These are phyloP conservation scores for Actinia tenebrosa DNA, from an alignment of 64 coral and sea anemone species.

Conservation along the genomic window DNA sequence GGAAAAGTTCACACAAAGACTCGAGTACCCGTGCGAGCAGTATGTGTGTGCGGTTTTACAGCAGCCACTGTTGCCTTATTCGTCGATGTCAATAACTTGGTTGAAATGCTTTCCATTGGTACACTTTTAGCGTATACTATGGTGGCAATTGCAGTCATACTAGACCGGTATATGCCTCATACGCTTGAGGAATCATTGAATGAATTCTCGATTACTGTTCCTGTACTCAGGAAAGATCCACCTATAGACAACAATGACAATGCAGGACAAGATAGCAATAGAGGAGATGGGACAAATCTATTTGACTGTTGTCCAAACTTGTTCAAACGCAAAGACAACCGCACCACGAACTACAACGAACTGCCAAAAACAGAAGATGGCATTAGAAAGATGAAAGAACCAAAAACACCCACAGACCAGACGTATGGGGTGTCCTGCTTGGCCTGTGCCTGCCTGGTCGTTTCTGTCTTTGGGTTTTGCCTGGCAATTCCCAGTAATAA, in stretches of 20 bases:
- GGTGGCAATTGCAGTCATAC: constrained; percentile 54
- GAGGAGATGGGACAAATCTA: not conserved
- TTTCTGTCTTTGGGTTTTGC: constrained; percentile 30
- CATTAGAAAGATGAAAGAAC: not conserved
- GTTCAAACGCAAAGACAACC: not conserved
- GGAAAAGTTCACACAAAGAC: constrained; percentile 41
- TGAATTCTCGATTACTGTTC: not conserved
- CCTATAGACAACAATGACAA: not conserved
- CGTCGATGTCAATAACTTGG: constrained; percentile 41
- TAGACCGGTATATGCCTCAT: constrained; percentile 55
- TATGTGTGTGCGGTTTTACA: constrained; percentile 42
- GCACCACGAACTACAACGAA: not conserved
- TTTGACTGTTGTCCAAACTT: not conserved
- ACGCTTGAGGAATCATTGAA: not conserved
- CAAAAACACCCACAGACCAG: not conserved
- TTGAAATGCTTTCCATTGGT: constrained; percentile 90
- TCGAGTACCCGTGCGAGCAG: constrained; percentile 31
- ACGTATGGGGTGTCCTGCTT: constrained; percentile 32
- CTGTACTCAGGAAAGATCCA: not conserved
- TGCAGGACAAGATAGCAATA: not conserved
- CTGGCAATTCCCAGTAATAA: not conserved
- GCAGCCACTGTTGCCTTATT: constrained; percentile 51
- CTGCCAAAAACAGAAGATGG: not conserved
- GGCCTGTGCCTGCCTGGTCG: constrained; percentile 14
- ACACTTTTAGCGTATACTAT: constrained; percentile 70